A percentile compares a stretch with the other conserved stretches of the same genome.
Conservation (phyloP, 2,797 vertebrate species). For the Amblyopsis hoosieri region DNA sequence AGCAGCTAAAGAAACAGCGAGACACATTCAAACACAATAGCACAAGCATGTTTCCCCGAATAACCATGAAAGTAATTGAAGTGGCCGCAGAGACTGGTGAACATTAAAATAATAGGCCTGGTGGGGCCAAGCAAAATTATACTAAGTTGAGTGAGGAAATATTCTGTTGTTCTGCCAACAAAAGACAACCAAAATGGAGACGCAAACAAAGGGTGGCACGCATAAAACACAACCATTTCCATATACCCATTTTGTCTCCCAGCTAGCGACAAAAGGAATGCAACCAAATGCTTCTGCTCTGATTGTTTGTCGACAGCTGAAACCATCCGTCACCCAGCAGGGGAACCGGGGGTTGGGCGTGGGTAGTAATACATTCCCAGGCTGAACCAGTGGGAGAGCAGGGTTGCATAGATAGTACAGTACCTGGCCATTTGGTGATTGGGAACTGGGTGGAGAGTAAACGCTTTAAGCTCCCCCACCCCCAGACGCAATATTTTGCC, state of each 20-base stretch:
- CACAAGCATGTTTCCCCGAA: neutral
- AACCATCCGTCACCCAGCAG: slow-evolving; percentile 74
- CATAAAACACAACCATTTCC: slow-evolving; percentile 51
- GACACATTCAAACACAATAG: neutral
- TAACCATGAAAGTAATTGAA: slow-evolving; percentile 4
- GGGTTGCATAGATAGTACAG: slow-evolving; percentile 67
- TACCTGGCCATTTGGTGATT: slow-evolving; percentile 80
- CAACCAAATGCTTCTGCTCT: slow-evolving; percentile 72
- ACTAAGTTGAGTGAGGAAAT: slow-evolving; percentile 39
- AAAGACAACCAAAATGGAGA: slow-evolving; percentile 23
- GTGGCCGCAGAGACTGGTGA: neutral
- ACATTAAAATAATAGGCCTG: slow-evolving; percentile 16
- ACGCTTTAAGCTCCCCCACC: slow-evolving; percentile 57
- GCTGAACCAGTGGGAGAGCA: slow-evolving; percentile 48
- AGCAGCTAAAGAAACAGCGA: neutral
- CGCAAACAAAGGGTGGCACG: slow-evolving; percentile 39
- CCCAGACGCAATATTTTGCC: slow-evolving; percentile 52
- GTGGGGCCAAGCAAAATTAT: slow-evolving; percentile 13
- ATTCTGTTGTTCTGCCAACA: slow-evolving; percentile 53
- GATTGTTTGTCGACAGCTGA: slow-evolving; percentile 80
- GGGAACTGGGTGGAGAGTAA: slow-evolving; percentile 62
- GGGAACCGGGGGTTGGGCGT: slow-evolving; percentile 39
- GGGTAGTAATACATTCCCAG: slow-evolving; percentile 58
- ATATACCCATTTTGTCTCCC: slow-evolving; percentile 62
- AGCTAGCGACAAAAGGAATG: slow-evolving; percentile 67